Percentiles rank a stretch among this genome's conserved stretches.
Evolutionary conservation across 1,140 invertebrate species (phyloP).

Genomic region (Brachystomella parvula): DNA sequence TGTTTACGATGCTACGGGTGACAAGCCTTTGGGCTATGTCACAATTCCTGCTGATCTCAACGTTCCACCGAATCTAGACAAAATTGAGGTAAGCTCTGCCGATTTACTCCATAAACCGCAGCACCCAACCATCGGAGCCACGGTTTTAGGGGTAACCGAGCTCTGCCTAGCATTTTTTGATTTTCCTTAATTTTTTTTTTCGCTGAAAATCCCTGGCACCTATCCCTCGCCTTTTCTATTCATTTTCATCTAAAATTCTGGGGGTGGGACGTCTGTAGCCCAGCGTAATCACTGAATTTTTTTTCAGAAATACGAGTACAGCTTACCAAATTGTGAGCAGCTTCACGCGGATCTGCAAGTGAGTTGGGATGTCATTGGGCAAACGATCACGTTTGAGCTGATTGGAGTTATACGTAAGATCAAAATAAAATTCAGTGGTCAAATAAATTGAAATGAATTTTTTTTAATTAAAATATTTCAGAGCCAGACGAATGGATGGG

Average conservation of each 20-base stretch:
- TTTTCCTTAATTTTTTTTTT: constrained; percentile 5
- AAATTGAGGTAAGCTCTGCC: constrained; percentile 45
- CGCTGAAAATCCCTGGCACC: not conserved
- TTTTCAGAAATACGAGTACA: constrained; percentile 43
- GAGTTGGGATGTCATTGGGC: constrained; percentile 81
- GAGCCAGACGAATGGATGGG: constrained; percentile 73
- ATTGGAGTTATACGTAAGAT: constrained; percentile 61
- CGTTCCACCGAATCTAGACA: constrained; percentile 71
- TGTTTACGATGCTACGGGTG: constrained; percentile 63
- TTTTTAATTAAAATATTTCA: constrained; percentile 43
- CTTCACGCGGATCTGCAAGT: constrained; percentile 74
- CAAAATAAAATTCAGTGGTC: constrained; percentile 8
- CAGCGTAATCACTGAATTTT: too few relatives aligned
- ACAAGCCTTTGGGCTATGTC: constrained; percentile 65
- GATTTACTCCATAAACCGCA: too few relatives aligned
- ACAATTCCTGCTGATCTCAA: constrained; percentile 71
- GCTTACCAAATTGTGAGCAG: constrained; percentile 68
- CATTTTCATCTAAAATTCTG: too few relatives aligned
- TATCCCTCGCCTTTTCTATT: not conserved
- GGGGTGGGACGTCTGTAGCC: too few relatives aligned
- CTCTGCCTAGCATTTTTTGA: too few relatives aligned
- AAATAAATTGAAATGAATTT: not conserved
- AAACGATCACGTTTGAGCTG: constrained; percentile 76
- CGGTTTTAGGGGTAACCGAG: too few relatives aligned
- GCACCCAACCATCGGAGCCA: too few relatives aligned